These are phyloP conservation scores for Morpho deidamia DNA, from an alignment of 2,888 invertebrate genomes.

Conservation along the genomic window DNA sequence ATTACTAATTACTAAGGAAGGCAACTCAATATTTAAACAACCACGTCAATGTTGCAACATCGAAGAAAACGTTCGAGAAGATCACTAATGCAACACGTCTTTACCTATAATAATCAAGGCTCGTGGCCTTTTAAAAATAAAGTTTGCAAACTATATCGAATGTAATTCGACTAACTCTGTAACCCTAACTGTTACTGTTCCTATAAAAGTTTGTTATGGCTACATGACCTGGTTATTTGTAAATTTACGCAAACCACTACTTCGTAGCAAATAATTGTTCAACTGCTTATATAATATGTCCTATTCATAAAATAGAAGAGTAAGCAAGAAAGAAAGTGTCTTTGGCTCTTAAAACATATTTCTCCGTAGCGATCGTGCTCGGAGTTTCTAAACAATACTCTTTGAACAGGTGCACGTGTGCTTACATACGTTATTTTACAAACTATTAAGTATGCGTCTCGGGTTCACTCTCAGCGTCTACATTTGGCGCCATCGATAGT, in stretches of 20 bases:
- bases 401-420: constrained; percentile 70
- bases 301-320: constrained; percentile 13
- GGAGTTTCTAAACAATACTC: constrained; percentile 49
- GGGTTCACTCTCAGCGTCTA: constrained; percentile 32
- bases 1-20: too few species aligned
- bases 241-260: constrained; percentile 1
- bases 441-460: constrained; percentile 45
- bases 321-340: constrained; percentile 25
- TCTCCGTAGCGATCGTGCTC: constrained; percentile 28
- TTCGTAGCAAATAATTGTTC: neutral
- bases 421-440: constrained; percentile 58
- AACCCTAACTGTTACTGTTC: constrained; percentile 11
- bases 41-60: constrained; percentile 1
- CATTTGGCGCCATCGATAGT: constrained; percentile 16
- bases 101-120: neutral
- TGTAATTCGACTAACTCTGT: constrained; percentile 12
- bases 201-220: constrained; percentile 3
- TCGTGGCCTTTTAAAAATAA: constrained; percentile 16
- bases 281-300: neutral
- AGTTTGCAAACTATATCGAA: constrained; percentile 21
- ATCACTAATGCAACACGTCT: constrained; percentile 2
- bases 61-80: constrained; percentile 10
- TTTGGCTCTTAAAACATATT: constrained; percentile 31
- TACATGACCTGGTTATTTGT: constrained; percentile 15
- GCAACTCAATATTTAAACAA: neutral